Evolutionary conservation across 2,797 vertebrate species (phyloP).

Genomic region (Esox lucius): DNA sequence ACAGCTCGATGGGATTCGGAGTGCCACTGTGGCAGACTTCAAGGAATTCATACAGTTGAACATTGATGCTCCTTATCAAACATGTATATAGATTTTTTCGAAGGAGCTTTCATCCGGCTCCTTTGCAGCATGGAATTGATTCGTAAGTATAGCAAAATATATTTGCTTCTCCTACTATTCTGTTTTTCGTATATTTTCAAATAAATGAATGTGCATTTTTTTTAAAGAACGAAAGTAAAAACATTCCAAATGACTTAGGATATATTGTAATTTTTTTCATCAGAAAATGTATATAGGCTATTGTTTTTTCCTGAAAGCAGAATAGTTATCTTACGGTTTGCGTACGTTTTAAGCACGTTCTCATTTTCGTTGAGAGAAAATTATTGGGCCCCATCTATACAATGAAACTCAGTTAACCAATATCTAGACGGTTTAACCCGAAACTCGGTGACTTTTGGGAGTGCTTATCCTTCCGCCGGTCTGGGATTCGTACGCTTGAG

Average conservation of each 20-base stretch:
- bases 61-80: neutral
- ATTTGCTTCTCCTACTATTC: neutral
- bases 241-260: neutral
- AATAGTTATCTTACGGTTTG: neutral
- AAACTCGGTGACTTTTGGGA: conserved; percentile 19
- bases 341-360: neutral
- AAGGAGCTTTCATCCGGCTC: conserved; percentile 3
- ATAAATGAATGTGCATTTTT: neutral
- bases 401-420: neutral
- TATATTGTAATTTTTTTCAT: neutral
- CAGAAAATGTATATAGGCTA: neutral
- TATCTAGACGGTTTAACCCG: neutral
- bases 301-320: neutral
- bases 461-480: neutral
- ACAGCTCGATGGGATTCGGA: conserved; percentile 47
- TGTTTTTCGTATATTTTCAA: neutral
- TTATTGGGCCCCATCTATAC: neutral
- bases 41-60: conserved; percentile 26
- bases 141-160: conserved; percentile 5
- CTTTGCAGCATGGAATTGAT: neutral
- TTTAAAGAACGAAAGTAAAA: neutral
- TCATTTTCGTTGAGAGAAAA: neutral
- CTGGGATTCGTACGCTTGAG: neutral
- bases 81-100: neutral
- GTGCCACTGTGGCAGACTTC: conserved; percentile 37